A percentile compares a stretch with the other conserved stretches of the same genome.
These are phyloP conservation scores for Drosophila tani DNA, from an alignment of 1,140 invertebrate genomes.

Conservation along the genomic window DNA sequence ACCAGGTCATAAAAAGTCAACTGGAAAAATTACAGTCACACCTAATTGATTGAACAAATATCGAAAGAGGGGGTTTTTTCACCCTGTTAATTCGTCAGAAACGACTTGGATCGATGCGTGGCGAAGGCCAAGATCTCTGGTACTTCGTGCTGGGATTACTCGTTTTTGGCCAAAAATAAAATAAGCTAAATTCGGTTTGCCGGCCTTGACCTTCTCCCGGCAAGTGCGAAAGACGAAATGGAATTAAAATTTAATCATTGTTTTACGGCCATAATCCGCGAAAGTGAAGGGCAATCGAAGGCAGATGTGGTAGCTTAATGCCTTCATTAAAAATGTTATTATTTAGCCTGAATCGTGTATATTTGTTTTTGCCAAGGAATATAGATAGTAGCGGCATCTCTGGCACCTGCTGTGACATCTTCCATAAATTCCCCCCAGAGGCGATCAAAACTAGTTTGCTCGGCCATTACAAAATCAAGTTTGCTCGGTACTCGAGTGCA, in stretches of 20 bases:
- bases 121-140: not conserved
- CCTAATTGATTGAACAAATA: conserved; percentile 1
- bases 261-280: conserved; percentile 31
- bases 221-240: conserved; percentile 42
- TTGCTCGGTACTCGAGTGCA: conserved; percentile 22
- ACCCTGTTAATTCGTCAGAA: conserved; percentile 32
- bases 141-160: conserved; percentile 34
- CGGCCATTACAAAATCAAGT: conserved; percentile 71
- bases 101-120: conserved; percentile 20
- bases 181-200: conserved; percentile 4
- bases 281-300: conserved; percentile 51
- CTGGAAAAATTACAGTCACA: conserved; percentile 9
- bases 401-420: conserved; percentile 45
- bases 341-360: not conserved
- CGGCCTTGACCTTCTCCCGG: conserved; percentile 37
- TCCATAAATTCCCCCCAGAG: conserved; percentile 22
- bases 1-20: conserved; percentile 4
- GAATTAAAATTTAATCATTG: conserved; percentile 50
- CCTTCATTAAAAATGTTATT: conserved; percentile 24
- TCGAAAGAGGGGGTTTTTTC: not conserved
- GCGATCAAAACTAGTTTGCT: conserved; percentile 59
- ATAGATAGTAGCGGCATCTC: not conserved
- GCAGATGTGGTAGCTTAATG: conserved; percentile 23
- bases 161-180: not conserved
- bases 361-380: not conserved